A percentile compares a stretch with the other conserved stretches of the same genome.
Conservation (phyloP, 1,140 invertebrate species). For the Euwallacea fornicatus region DNA sequence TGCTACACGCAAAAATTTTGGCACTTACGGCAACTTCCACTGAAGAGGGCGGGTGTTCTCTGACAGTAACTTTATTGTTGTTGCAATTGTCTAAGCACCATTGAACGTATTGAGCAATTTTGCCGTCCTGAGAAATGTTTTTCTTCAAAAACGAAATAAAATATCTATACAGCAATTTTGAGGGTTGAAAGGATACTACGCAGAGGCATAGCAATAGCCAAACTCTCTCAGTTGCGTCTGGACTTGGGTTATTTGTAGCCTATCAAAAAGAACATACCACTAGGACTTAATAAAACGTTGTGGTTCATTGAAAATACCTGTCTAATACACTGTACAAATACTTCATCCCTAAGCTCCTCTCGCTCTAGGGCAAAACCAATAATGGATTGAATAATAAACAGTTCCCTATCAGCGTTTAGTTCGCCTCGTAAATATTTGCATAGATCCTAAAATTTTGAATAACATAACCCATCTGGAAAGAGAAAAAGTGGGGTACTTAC, state of each 20-base stretch:
- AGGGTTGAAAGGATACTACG: slow-evolving; percentile 90
- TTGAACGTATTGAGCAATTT: slow-evolving; percentile 83
- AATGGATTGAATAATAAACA: slow-evolving; percentile 79
- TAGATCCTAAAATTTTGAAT: slow-evolving; percentile 67
- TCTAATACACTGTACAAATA: slow-evolving; percentile 84
- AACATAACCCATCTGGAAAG: not conserved
- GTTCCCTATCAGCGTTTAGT: slow-evolving; percentile 79
- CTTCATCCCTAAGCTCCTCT: slow-evolving; percentile 87
- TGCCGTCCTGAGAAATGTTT: slow-evolving; percentile 69
- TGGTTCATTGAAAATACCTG: slow-evolving; percentile 54
- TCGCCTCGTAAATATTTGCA: slow-evolving; percentile 86
- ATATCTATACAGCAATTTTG: slow-evolving; percentile 81
- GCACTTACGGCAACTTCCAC: slow-evolving; percentile 85
- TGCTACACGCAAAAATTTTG: slow-evolving; percentile 34
- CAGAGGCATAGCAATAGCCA: slow-evolving; percentile 89
- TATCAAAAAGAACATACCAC: slow-evolving; percentile 53
- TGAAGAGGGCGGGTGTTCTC: slow-evolving; percentile 85
- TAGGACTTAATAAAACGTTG: not conserved
- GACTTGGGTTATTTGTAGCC: slow-evolving; percentile 81
- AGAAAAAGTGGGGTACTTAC: slow-evolving; percentile 58
- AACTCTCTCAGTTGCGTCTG: slow-evolving; percentile 76
- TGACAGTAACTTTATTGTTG: slow-evolving; percentile 77
- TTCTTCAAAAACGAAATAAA: slow-evolving; percentile 78
- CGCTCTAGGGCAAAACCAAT: slow-evolving; percentile 84
- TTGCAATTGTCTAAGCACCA: slow-evolving; percentile 94